A percentile compares a stretch with the other conserved stretches of the same genome.
Evolutionary conservation across 1,140 invertebrate genomes (phyloP).

Genomic region (Heterodera carotae): DNA sequence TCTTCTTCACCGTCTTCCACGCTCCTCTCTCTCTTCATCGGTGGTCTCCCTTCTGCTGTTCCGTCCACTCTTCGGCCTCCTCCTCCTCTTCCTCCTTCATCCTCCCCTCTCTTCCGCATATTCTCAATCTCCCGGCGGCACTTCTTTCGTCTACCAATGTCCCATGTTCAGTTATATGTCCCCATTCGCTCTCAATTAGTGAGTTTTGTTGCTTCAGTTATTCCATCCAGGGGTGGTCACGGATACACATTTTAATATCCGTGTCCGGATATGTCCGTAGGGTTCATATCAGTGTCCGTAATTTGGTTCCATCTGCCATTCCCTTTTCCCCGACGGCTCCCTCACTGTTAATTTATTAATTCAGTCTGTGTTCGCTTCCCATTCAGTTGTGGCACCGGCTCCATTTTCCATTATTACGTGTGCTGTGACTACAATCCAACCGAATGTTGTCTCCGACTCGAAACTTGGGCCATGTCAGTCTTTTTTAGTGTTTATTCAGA

Average conservation of each 20-base stretch:
- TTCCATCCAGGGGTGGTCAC: too few species aligned
- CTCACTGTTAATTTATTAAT: too few species aligned
- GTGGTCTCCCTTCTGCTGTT: neutral
- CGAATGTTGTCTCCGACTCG: conserved; percentile 52
- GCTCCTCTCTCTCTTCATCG: too few species aligned
- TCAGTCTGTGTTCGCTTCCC: conserved; percentile 14
- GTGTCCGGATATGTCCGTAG: too few species aligned
- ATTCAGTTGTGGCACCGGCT: conserved; percentile 51
- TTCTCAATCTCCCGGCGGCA: neutral
- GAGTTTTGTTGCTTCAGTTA: too few species aligned
- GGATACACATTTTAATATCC: too few species aligned
- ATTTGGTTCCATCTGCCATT: too few species aligned
- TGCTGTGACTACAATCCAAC: conserved; percentile 53
- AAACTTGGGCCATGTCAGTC: conserved; percentile 56
- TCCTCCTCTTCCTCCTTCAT: neutral
- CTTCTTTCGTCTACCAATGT: conserved; percentile 9
- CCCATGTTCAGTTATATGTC: conserved; percentile 14
- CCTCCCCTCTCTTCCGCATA: neutral
- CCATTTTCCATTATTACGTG: conserved; percentile 55
- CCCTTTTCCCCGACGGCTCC: neutral
- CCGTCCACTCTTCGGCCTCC: neutral
- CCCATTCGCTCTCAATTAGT: conserved; percentile 36
- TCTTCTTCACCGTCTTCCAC: too few species aligned
- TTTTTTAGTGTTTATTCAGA: too few species aligned
- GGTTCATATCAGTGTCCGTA: too few species aligned